Evolutionary conservation across 2,113 vertebrate genomes (phyloP), one percentile per base, ranked within the genome.

Genomic region (Scomber scombrus): DNA sequence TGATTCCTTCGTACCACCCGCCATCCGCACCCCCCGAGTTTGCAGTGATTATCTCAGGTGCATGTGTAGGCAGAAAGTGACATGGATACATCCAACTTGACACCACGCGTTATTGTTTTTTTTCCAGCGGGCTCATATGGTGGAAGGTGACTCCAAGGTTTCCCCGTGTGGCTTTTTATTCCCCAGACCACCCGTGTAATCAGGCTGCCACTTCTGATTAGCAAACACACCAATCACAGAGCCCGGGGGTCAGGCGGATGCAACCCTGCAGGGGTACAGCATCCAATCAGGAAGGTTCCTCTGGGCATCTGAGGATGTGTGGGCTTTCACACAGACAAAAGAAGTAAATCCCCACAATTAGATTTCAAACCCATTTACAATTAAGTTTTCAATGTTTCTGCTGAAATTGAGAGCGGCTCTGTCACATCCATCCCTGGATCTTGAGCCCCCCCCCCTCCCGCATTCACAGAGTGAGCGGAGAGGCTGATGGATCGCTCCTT

Each of bases 141-240:
- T 79, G 73, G 86, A 88, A 90, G 86, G 88, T 88, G 88, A 90
- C 78, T 92, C 81, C 84, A 86, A 89, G 87, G 87, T 83, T 87
- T 26, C 23, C 45, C 85, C 73, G n/a, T 11, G 49, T 75, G 81
- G 61, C 79, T 56, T 80, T 65, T 86, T 63, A 81, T 83, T 88
- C 78, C 82, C 71, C n/a, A 58, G 85, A 85, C 79, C 79, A 82
- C 43, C 78, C 14, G 29, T 85, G 84, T 89, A 90, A 88, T 90
- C 86, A 85, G 72, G 58, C 85, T 84, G 91, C 80, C 88, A 75
- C 77, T 82, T 85, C 65, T 84, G 75, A 91, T 91, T 90, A 89
- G 75, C 45, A 76, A 93, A 88, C 84, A 82, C 84, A 90, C 88
- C 88, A 70, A 87, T 91, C 88, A 89, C 71, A 55, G 29, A 19